Conservation (phyloP, 2,888 invertebrate genomes). For the Rotaria macrura region DNA sequence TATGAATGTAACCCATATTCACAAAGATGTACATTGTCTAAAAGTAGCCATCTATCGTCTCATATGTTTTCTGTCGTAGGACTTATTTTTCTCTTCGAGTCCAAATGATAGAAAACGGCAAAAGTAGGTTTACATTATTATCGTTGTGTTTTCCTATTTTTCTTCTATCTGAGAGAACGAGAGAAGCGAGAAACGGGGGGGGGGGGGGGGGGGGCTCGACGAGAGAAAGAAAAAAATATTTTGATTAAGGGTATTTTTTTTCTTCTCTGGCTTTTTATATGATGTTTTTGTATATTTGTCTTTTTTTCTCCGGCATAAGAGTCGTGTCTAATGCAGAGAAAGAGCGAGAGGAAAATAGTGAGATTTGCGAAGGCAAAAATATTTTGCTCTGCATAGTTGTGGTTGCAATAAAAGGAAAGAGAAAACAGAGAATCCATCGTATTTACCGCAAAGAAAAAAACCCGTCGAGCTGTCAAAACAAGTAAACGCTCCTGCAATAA, state of each 20-base stretch:
- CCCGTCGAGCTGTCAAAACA: conserved; percentile 11
- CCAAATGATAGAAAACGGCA: neutral
- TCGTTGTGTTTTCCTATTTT: neutral
- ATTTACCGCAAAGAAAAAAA: neutral
- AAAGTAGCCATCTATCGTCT: neutral
- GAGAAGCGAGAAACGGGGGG: neutral
- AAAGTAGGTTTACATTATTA: neutral
- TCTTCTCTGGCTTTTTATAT: neutral
- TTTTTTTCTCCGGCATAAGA: neutral
- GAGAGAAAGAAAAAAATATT: neutral
- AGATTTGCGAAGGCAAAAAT: neutral
- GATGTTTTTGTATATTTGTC: neutral
- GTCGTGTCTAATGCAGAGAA: neutral
- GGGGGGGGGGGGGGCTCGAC: too few species aligned
- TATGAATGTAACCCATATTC: neutral
- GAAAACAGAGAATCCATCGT: neutral
- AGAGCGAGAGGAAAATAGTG: neutral
- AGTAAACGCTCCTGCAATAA: neutral
- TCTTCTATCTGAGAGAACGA: neutral
- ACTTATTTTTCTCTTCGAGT: neutral
- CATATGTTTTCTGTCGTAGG: neutral
- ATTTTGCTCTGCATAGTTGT: neutral
- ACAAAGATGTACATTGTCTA: neutral
- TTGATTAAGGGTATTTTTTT: neutral
- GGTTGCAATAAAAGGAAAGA: neutral